phyloP scores from a whole-genome alignment of 2,888 invertebrate genomes.

The Eumacrocentrus americanus region DNA sequence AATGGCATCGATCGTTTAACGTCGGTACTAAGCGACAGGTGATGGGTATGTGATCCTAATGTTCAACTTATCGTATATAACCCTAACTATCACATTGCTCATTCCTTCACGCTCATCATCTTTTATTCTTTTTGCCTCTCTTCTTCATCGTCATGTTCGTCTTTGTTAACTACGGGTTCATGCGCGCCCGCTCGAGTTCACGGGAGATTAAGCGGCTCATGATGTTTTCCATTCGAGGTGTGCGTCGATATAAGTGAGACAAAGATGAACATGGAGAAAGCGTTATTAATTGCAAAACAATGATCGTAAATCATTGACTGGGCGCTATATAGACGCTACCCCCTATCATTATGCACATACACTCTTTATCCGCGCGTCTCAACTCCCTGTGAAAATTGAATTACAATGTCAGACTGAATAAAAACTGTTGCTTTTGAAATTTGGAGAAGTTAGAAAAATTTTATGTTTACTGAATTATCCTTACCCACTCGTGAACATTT shows the following conservation, averaged over 20 bases:
- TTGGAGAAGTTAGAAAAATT: too few relatives aligned
- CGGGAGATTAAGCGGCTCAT: slow-evolving; percentile 25
- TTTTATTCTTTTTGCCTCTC: slow-evolving; percentile 12
- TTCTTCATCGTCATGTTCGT: too few relatives aligned
- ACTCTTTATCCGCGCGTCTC: neutral
- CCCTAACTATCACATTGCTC: slow-evolving; percentile 32
- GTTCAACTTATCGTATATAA: slow-evolving; percentile 14
- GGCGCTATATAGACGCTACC: slow-evolving; percentile 24
- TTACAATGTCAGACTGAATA: too few relatives aligned
- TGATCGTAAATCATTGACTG: slow-evolving; percentile 39
- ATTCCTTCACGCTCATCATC: slow-evolving; percentile 14
- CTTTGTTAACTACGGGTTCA: too few relatives aligned
- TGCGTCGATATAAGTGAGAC: neutral
- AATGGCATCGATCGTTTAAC: slow-evolving; percentile 22
- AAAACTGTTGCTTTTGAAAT: too few relatives aligned
- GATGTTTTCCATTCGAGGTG: slow-evolving; percentile 14
- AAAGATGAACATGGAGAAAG: slow-evolving; percentile 11
- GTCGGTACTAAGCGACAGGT: slow-evolving; percentile 16
- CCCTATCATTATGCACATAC: slow-evolving; percentile 16
- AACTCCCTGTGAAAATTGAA: neutral
- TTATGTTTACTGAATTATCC: too few relatives aligned
- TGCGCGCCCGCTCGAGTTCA: slow-evolving; percentile 18
- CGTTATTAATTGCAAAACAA: slow-evolving; percentile 41
- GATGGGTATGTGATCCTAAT: slow-evolving; percentile 23
- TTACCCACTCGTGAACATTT: neutral